These are phyloP conservation scores for Odontomyia ornata DNA, from an alignment of 2,888 invertebrate genomes.

Conservation along the genomic window DNA sequence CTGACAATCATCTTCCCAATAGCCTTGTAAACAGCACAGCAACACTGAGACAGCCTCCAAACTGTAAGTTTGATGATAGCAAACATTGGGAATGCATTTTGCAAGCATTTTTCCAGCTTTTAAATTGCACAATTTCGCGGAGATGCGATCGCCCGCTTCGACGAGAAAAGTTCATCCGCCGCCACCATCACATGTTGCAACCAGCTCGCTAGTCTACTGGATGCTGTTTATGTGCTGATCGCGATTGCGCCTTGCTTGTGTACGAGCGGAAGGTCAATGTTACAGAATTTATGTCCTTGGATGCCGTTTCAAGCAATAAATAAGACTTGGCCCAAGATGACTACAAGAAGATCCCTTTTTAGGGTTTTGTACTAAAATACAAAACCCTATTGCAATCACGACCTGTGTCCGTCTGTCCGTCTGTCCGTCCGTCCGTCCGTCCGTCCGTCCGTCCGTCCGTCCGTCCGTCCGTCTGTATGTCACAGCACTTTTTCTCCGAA, in stretches of 20 bases:
- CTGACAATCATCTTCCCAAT: not conserved
- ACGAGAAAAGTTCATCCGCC: conserved; percentile 23
- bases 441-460: too few species aligned
- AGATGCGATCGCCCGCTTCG: conserved; percentile 27
- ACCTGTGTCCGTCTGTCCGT: too few species aligned
- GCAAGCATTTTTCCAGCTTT: conserved; percentile 18
- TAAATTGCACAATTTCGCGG: conserved; percentile 36
- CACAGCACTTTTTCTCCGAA: too few species aligned
- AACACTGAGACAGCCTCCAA: not conserved
- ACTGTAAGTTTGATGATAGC: conserved; percentile 8
- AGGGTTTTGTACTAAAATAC: too few species aligned
- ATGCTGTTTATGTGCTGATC: conserved; percentile 7
- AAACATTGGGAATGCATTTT: conserved; percentile 6
- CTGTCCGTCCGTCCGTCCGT: too few species aligned
- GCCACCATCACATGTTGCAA: conserved; percentile 3
- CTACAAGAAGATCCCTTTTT: conserved; percentile 32
- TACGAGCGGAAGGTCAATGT: conserved; percentile 48
- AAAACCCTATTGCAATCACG: too few species aligned
- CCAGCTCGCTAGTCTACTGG: conserved; percentile 17
- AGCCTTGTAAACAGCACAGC: not conserved
- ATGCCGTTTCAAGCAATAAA: conserved; percentile 49
- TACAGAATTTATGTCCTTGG: conserved; percentile 51
- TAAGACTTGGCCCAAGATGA: conserved; percentile 36
- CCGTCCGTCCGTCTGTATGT: too few species aligned
- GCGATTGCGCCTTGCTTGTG: conserved; percentile 10